These are phyloP conservation scores for Esox niger DNA, from an alignment of 2,113 vertebrate genomes.

Conservation along the genomic window DNA sequence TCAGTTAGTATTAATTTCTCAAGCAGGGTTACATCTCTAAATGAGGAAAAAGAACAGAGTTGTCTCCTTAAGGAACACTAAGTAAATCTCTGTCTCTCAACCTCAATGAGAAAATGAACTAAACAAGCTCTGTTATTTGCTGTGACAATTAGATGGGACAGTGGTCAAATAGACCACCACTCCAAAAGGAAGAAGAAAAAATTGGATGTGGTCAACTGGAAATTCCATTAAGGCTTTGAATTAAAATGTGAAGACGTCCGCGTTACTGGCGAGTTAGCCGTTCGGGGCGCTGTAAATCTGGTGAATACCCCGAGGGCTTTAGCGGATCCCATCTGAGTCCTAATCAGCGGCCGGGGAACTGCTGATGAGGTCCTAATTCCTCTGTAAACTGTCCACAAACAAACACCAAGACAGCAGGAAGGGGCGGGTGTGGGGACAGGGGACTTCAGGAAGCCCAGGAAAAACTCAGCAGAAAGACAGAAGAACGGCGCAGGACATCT, in stretches of 20 bases:
- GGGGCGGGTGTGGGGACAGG: neutral
- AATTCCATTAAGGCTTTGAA: conserved; percentile 51
- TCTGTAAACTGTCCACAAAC: conserved; percentile 29
- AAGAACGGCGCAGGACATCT: too few relatives aligned
- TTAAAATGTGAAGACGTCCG: conserved; percentile 42
- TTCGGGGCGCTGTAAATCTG: conserved; percentile 45
- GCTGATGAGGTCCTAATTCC: conserved; percentile 19
- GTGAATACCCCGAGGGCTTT: conserved; percentile 22
- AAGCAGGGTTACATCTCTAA: too few relatives aligned
- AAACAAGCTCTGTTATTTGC: conserved; percentile 18
- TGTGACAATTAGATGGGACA: conserved; percentile 33
- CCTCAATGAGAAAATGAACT: conserved; percentile 10
- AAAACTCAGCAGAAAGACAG: too few relatives aligned
- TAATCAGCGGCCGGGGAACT: conserved; percentile 33
- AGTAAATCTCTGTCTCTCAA: too few relatives aligned
- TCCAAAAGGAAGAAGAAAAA: conserved; percentile 7
- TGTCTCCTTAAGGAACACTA: too few relatives aligned
- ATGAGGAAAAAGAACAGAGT: too few relatives aligned
- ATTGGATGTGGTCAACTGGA: conserved; percentile 52
- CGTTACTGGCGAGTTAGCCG: conserved; percentile 43
- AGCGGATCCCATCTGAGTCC: conserved; percentile 19
- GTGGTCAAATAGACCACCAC: conserved; percentile 26
- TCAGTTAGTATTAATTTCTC: too few relatives aligned
- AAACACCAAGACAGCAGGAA: conserved; percentile 11
- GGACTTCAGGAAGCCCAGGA: too few relatives aligned